Base-by-base conservation (phyloP, 2,888 invertebrate species). In the Galeopsomyia nigrocyanea region DNA sequence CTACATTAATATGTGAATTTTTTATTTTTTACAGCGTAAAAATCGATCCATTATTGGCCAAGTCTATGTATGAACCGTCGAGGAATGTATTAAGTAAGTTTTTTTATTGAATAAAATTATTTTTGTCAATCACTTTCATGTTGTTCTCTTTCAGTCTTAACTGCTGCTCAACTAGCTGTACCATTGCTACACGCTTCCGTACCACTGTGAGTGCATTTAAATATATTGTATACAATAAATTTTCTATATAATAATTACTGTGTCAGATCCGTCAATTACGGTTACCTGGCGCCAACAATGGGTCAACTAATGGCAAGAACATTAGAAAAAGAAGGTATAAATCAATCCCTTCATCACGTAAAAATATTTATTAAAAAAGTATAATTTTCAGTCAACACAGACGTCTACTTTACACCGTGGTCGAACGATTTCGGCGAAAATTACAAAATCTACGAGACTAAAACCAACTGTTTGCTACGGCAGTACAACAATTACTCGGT, bases 401-500 rank as follows among this genome's bases (percentile, higher is more conserved):
- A 68, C 7, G 9, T 14, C 0, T 72, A 63, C n/a, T 3, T 58
- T 10, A 0, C 72, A 16, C 67, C 67, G 16, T 72, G 72, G 68
- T 68, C 72, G 0, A 26, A 14, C 13, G 51, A 67, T 6, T 22
- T 67, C 2, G 63, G 58, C n/a, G 63, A 55, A 0, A 64, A 26
- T 0, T 64, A 68, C 68, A 58, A 53, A 31, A 68, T 14, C 13
- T 72, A 72, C 19, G 64, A 57, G 19, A 0, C 53, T 0, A 72
- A 68, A 46, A 68, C 53, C 3, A 19, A 19, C 0, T 72, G 72
- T 31, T 17, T 72, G 0, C n/a, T 21, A 10, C 19, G 19, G 10
- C 72, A 72, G 31, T 72, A 68, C 60, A 16, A n/a, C 31, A 68
- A 68, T 31, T 64, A 68, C n/a, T 68, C 68, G 26, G 68, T 68